Conservation (phyloP, 1,140 invertebrate species). For the Cyrtorhinus lividipennis region DNA sequence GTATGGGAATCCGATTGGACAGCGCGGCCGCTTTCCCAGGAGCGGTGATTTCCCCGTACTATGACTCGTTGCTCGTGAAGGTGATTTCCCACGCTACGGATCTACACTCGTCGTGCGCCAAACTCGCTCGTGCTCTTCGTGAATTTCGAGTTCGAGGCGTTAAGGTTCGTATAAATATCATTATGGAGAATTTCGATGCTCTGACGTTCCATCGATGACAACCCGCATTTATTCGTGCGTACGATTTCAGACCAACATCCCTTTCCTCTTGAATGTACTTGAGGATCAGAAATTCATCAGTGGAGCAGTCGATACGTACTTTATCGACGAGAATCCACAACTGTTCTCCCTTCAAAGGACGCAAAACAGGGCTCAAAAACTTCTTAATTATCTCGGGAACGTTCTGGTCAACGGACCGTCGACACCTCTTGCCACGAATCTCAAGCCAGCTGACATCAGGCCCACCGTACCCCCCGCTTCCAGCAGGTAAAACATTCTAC, state of each 20-base stretch:
- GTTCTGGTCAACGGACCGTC: slow-evolving; percentile 93
- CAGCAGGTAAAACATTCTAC: slow-evolving; percentile 67
- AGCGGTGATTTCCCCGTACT: slow-evolving; percentile 95
- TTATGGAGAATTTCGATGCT: background rate
- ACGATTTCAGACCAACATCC: slow-evolving; percentile 81
- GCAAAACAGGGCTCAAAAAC: slow-evolving; percentile 91
- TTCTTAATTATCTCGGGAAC: slow-evolving; percentile 84
- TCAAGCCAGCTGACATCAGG: slow-evolving; percentile 73
- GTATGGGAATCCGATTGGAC: slow-evolving; percentile 97
- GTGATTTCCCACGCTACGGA: slow-evolving; percentile 89
- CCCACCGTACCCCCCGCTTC: slow-evolving; percentile 72
- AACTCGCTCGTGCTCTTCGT: slow-evolving; percentile 89
- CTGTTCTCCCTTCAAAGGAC: slow-evolving; percentile 80
- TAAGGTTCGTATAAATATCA: slow-evolving; percentile 49
- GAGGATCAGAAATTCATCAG: slow-evolving; percentile 94
- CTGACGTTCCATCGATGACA: background rate
- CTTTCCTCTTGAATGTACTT: slow-evolving; percentile 93
- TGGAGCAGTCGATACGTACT: slow-evolving; percentile 88
- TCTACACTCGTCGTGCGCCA: slow-evolving; percentile 76
- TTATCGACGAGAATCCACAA: slow-evolving; percentile 97
- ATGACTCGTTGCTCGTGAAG: slow-evolving; percentile 95
- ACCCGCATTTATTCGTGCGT: background rate
- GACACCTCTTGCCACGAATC: slow-evolving; percentile 78
- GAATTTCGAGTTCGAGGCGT: slow-evolving; percentile 97
- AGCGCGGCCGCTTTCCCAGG: slow-evolving; percentile 91